Evolutionary conservation across 2,888 invertebrate genomes (phyloP), one percentile per base, ranked within the genome.

Genomic region (Hyposoter dolosus): DNA sequence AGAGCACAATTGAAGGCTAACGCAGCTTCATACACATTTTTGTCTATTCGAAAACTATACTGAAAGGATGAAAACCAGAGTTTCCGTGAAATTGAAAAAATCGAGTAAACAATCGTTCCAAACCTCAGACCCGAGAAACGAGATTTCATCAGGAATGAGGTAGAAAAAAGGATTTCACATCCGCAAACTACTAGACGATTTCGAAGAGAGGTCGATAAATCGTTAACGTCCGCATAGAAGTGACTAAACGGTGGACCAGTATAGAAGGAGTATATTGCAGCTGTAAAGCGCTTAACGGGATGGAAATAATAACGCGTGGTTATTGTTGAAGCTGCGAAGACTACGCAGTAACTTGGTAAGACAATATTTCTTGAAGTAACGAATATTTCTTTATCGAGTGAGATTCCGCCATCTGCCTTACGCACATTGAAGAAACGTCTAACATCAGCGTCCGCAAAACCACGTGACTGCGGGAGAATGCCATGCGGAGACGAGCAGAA

Each of bases 341-440:
- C 5, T 23, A 10, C 12, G 56, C 28, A 28, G 15, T 15, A 4
- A 60, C 28, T 60, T 60, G 60, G 23, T 60, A 60, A 60, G 15
- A 28, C 12, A 12, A 66, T 43, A 19, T 23, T 69, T 69, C 28
- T 69, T 69, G 23, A 17, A 17, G 69, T 45, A 69, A 69, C 69
- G 40, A 23, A 12, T 17, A 45, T 10, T 45, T 45, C 28, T 69
- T 69, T 28, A 45, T 69, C 28, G 15, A 23, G 45, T 17, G 28
- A 47, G 17, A 45, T 69, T 47, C 47, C 45, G 17, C 17, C 69
- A 47, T 45, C 23, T 66, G 66, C 15, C 43, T 43, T 5, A 17
- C 45, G 69, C 47, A 28, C 45, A 28, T 28, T 47, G 28, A 69
- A 69, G 47, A 17, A 40, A 45, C 17, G 28, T 1, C 47, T 28